Percentiles rank a stretch among this genome's conserved stretches.
phyloP scores from a whole-genome alignment of 2,888 invertebrate genomes.

The Conistra vaccinii region DNA sequence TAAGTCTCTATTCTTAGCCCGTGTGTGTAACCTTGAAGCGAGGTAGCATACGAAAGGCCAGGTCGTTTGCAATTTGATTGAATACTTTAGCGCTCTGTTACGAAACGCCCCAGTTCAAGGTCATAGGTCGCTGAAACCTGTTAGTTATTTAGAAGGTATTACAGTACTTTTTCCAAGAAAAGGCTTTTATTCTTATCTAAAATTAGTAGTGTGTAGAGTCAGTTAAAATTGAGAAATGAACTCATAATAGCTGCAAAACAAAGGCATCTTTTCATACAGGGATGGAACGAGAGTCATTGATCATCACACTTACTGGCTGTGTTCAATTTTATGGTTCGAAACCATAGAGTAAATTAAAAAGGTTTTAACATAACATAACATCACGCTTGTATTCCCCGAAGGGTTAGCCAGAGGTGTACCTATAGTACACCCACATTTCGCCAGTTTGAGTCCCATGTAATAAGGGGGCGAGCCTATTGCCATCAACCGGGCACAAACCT shows the following conservation, averaged over 20 bases:
- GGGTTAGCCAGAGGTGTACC: too few relatives aligned
- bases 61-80: slow-evolving; percentile 65
- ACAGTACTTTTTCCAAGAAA: slow-evolving; percentile 4
- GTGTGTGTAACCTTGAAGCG: slow-evolving; percentile 42
- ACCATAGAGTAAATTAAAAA: background rate
- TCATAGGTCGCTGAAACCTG: slow-evolving; percentile 51
- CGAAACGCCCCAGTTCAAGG: slow-evolving; percentile 61
- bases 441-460: too few relatives aligned
- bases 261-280: background rate
- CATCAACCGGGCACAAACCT: too few relatives aligned
- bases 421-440: too few relatives aligned
- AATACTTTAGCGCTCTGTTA: slow-evolving; percentile 58
- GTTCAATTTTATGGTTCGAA: background rate
- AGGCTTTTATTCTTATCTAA: background rate
- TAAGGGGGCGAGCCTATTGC: too few relatives aligned
- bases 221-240: background rate
- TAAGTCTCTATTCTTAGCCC: slow-evolving; percentile 18
- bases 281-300: background rate
- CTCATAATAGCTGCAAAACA: background rate
- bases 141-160: slow-evolving; percentile 31
- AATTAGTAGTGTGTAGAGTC: background rate
- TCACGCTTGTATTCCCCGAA: too few relatives aligned
- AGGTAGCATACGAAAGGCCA: slow-evolving; percentile 46
- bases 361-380: background rate
- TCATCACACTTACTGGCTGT: background rate